Base-by-base conservation (phyloP, 2,797 vertebrate genomes). In the Limosa lapponica region DNA sequence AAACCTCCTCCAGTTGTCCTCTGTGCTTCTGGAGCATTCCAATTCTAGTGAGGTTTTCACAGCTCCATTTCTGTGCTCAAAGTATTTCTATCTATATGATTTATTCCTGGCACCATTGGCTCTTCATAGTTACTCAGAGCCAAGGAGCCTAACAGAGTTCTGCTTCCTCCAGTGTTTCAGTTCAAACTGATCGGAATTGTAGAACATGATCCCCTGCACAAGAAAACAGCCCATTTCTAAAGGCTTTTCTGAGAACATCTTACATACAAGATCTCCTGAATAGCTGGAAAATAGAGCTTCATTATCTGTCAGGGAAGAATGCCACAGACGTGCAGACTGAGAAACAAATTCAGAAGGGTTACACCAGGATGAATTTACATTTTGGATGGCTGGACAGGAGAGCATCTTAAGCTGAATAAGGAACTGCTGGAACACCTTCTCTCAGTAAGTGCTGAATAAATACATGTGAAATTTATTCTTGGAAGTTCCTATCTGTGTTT, bases 391-490 rank as follows among this genome's bases (percentile, higher is more conserved):
- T 88, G 30, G 87, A 82, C 11, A 87, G 82, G 32, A 70, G 15
- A 82, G 17, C 2, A 0, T 80, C 13, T 54, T 89, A n/a, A 90
- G 24, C 39, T 87, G 90, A 72, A 82, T 82, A 65, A 91, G 18
- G 43, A 75, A 70, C 52, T 77, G 13, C 59, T 91, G 79, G 51
- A 91, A 89, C 62, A 69, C 73, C 46, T 79, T 74, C 39, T 86
- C 32, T 87, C 71, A 82, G 92, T 95, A 91, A 94, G 87, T 96
- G 62, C 22, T 80, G 75, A 87, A 95, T 84, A 87, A 89, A 93
- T 82, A 65, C 27, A 61, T 72, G 37, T 13, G 13, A 75, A 67
- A 27, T 84, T 52, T 85, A 82, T 72, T 46, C 28, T 74, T 81
- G 49, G 49, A 89, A 84, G 28, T 78, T 78, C 12, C 19, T 71